Evolutionary conservation across 2,113 vertebrate species (phyloP), one percentile per base, ranked within the genome.

Genomic region (Peucedramus taeniatus): DNA sequence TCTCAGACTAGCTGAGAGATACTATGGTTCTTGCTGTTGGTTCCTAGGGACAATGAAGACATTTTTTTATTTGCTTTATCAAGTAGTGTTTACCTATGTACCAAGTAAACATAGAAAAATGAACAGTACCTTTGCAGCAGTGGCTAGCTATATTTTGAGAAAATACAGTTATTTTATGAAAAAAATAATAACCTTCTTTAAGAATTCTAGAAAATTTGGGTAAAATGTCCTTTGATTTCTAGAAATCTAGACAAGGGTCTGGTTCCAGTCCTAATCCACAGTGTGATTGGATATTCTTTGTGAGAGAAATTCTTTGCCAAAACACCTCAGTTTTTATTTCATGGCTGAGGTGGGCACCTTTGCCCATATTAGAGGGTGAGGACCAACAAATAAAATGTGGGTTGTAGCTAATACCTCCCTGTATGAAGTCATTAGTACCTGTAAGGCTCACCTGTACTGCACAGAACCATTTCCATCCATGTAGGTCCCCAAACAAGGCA

Each of bases 111-210:
- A 20, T 17, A 39, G 40, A 56, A 88, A 76, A 86, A 42, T 35
- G 19, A 71, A 12, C 27, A n/a, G 30, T 80, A 64, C 10, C 24
- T 83, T 89, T 77, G 54, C 40, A 80, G 57, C 31, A 72, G 44
- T 15, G 30, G 35, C 39, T 75, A 82, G 40, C n/a, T 88, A 11
- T 45, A 27, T 63, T 90, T 71, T 64, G 28, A 86, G 26, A 28
- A 77, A 89, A 74, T 57, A 13, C n/a, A 49, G 24, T 89, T 92
- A 65, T 57, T 93, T 79, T 27, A 53, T 53, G 28, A 87, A 84
- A 84, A n/a, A 8, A 2, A 35, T 30, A 31, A 37, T 44, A 85
- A 39, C 6, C 7, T 64, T 61, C 35, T 50, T 79, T 33, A 11
- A 69, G 31, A 91, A 74, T 83, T 80, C 30, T 40, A 26, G 54